A percentile compares a stretch with the other conserved stretches of the same genome.
Conservation (phyloP, 2,888 invertebrate species). For the Leucophora obtusa region DNA sequence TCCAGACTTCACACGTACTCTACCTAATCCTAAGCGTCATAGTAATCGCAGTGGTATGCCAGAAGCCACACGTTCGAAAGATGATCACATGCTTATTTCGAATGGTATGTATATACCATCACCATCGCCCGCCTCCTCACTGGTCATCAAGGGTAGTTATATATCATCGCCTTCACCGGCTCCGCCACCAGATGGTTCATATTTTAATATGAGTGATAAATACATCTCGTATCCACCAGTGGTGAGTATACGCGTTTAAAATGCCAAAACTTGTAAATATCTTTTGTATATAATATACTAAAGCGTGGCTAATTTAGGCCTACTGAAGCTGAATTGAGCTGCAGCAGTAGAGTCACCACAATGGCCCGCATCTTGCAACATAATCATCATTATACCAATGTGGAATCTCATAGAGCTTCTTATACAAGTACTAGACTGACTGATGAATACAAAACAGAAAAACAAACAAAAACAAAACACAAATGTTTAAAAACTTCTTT, state of each 20-base stretch:
- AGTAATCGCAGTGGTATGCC: constrained; percentile 72
- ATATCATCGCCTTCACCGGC: constrained; percentile 77
- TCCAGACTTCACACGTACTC: constrained; percentile 76
- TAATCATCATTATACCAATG: constrained; percentile 40
- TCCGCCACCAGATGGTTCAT: constrained; percentile 76
- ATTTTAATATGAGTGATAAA: constrained; percentile 77
- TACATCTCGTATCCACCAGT: constrained; percentile 77
- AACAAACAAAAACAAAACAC: not conserved
- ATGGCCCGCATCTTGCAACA: constrained; percentile 40
- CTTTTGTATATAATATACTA: constrained; percentile 48
- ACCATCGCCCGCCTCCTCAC: constrained; percentile 75
- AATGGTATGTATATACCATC: constrained; percentile 76
- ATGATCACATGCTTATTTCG: constrained; percentile 76
- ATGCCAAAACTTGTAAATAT: constrained; percentile 43
- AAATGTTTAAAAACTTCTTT: not conserved
- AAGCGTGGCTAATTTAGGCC: constrained; percentile 63
- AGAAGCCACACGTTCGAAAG: constrained; percentile 73
- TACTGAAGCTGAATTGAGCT: constrained; percentile 58
- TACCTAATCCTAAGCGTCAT: constrained; percentile 76
- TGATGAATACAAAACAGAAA: constrained; percentile 44
- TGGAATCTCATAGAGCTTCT: constrained; percentile 60
- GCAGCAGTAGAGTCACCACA: constrained; percentile 53
- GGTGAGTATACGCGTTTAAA: constrained; percentile 70
- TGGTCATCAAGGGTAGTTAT: constrained; percentile 77
- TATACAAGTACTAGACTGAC: constrained; percentile 58